These are phyloP conservation scores for Cheilosia urbana DNA, from an alignment of 2,888 invertebrate genomes.

Conservation along the genomic window DNA sequence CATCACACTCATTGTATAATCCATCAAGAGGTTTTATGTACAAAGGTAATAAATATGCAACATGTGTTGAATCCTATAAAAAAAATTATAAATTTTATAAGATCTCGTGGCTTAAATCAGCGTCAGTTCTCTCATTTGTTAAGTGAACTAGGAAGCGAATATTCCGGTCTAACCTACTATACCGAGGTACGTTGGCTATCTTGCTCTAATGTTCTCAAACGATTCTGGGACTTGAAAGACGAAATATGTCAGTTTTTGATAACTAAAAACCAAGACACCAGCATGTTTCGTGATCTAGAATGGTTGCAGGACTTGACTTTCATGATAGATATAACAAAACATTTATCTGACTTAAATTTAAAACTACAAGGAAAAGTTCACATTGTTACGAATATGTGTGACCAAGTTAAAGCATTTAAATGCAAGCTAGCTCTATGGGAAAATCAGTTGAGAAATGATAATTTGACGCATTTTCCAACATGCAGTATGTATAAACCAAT, in stretches of 20 bases:
- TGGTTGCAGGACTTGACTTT: conserved; percentile 58
- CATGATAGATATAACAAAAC: conserved; percentile 51
- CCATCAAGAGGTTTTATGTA: conserved; percentile 61
- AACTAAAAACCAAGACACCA: conserved; percentile 41
- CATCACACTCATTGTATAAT: conserved; percentile 64
- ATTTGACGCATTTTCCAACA: conserved; percentile 62
- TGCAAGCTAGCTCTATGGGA: conserved; percentile 75
- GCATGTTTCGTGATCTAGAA: conserved; percentile 35
- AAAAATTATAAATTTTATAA: conserved; percentile 69
- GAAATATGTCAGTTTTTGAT: conserved; percentile 53
- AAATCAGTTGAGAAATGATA: conserved; percentile 57
- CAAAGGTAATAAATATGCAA: conserved; percentile 58
- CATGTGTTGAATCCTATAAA: conserved; percentile 59
- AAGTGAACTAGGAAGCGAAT: conserved; percentile 76
- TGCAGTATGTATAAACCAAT: conserved; percentile 58
- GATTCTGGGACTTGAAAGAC: conserved; percentile 71
- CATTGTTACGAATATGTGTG: conserved; percentile 74
- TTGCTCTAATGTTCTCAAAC: conserved; percentile 76
- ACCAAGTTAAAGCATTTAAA: conserved; percentile 74
- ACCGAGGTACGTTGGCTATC: conserved; percentile 76
- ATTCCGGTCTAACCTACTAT: conserved; percentile 76
- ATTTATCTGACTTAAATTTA: conserved; percentile 66
- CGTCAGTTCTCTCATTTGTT: conserved; percentile 63
- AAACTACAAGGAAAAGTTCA: conserved; percentile 65
- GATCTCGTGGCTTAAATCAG: conserved; percentile 64